Percentiles rank a stretch among this genome's conserved stretches.
Evolutionary conservation across 2,888 invertebrate genomes (phyloP).

Genomic region (Tetrapedia diversipes): DNA sequence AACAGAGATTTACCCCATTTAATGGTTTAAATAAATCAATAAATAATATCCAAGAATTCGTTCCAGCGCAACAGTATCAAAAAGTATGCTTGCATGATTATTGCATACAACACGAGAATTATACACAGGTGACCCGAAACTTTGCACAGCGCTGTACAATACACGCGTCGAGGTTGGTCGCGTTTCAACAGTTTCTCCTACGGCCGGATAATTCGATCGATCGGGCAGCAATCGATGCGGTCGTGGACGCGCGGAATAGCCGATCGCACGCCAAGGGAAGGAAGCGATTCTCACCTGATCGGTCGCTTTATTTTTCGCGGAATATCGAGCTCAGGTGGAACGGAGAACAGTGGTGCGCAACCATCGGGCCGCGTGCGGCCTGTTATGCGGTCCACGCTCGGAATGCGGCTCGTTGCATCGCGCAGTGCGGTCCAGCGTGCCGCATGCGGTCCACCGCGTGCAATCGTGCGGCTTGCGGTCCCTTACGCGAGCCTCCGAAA

Average conservation of each 20-base stretch:
- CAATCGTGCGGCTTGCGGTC: constrained; percentile 58
- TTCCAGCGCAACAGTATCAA: too few species aligned
- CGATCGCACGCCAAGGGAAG: not conserved
- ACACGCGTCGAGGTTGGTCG: too few species aligned
- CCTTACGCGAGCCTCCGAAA: constrained; percentile 41
- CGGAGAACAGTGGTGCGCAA: constrained; percentile 41
- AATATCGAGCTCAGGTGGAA: constrained; percentile 17
- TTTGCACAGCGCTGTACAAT: not conserved
- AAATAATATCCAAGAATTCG: too few species aligned
- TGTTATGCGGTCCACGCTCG: constrained; percentile 51
- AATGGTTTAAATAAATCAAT: too few species aligned
- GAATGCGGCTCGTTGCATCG: constrained; percentile 55
- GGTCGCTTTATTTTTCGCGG: constrained; percentile 38
- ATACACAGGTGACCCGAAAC: too few species aligned
- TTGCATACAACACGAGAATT: too few species aligned
- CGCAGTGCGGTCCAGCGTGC: constrained; percentile 47
- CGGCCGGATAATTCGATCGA: not conserved
- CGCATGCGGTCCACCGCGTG: constrained; percentile 50
- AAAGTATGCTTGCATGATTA: too few species aligned
- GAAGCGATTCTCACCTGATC: constrained; percentile 24
- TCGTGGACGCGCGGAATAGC: not conserved
- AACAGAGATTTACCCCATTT: too few species aligned
- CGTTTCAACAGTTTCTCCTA: not conserved
- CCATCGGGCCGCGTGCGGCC: constrained; percentile 35
- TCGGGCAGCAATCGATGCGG: not conserved